Evolutionary conservation across 2,888 invertebrate genomes (phyloP), one percentile per base, ranked within the genome.

Genomic region (Nudaria mundana): DNA sequence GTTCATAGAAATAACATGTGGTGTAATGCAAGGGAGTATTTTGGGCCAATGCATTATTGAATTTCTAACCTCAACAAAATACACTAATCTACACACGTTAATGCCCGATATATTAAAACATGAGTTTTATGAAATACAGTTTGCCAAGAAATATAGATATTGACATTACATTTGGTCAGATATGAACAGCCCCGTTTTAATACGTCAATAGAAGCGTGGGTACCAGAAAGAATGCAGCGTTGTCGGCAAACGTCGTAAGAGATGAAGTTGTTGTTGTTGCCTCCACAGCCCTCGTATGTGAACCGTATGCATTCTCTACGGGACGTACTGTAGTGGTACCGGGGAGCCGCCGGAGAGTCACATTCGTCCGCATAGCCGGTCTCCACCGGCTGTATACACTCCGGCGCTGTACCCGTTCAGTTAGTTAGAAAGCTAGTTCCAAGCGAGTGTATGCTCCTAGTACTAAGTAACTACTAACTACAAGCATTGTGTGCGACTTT

Each of bases 231-330:
- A 47, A 53, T 54, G 74, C 87, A 86, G 62, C 53, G 51, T 34
- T 32, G 35, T 37, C 91, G 81, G 81, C 96, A 96, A 66, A 92
- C 90, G 63, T 92, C 91, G 81, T 91, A 92, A 39, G 93, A 91
- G 74, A 86, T 91, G 91, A 96, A 97, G 89, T 94, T 94, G 90
- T 97, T 97, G 68, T 91, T 91, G 83, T 95, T 96, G 65, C 97
- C 97, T 50, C 92, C 94, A 83, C 97, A 98, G 83, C 97, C 97
- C 53, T 92, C 91, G 89, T 94, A 97, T 67, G 93, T 91, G 87
- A 98, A 97, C 38, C 92, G 90, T 54, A 92, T 81, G 81, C 97
- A 98, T 66, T 92, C 92, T 56, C 90, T 92, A 56, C 90, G 85
- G 34, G 85, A 84, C 52, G 91, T 90, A 78, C 93, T 92, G 80